Evolutionary conservation across 2,797 vertebrate species (phyloP).

Genomic region (Dendrocincla tyrannina): DNA sequence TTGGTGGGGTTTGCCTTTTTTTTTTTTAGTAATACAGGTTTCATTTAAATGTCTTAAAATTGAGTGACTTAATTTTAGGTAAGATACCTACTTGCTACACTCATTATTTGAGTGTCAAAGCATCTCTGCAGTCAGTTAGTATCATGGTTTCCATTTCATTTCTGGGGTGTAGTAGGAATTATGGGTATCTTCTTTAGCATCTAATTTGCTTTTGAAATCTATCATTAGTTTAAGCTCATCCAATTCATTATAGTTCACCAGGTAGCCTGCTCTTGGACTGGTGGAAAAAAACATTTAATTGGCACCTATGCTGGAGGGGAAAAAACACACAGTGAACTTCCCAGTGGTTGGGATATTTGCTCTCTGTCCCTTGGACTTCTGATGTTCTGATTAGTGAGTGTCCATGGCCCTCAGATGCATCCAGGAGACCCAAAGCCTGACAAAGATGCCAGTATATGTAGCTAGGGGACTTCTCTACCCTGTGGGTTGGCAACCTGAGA

Average conservation of each 20-base stretch:
- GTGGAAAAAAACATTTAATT: neutral
- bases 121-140: neutral
- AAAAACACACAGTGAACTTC: neutral
- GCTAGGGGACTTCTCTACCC: neutral
- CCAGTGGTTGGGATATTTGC: neutral
- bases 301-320: neutral
- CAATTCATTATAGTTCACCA: neutral
- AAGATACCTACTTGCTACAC: neutral
- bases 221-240: neutral
- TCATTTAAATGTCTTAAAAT: neutral
- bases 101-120: neutral
- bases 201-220: neutral
- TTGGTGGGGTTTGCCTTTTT: neutral
- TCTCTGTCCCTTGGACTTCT: neutral
- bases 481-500: rapidly evolving
- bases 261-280: neutral
- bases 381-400: neutral
- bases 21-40: neutral
- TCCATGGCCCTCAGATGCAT: neutral
- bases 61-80: neutral
- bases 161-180: neutral
- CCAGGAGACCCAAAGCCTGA: neutral
- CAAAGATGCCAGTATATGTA: neutral
- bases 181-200: neutral
- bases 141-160: neutral